phyloP scores from a whole-genome alignment of 2,888 invertebrate species.

The Nysson spinosus region DNA sequence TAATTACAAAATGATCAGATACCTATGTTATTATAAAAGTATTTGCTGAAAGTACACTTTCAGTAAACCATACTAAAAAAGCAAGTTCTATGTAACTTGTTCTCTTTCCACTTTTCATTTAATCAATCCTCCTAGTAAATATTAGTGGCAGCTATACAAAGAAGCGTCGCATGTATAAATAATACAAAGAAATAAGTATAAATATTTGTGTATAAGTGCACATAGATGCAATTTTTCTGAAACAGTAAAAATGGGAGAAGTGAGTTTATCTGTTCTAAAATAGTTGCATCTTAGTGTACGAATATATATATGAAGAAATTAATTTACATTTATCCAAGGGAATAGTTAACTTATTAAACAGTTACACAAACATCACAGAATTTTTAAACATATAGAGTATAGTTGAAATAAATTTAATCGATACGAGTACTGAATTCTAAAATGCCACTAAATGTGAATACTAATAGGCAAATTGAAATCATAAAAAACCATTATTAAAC shows the following conservation, averaged over 20 bases:
- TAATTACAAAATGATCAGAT: conserved; percentile 42
- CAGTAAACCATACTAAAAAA: conserved; percentile 23
- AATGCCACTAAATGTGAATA: conserved; percentile 7
- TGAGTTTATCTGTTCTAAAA: too few relatives aligned
- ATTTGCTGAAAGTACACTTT: conserved; percentile 17
- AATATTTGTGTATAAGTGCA: too few relatives aligned
- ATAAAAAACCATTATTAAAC: conserved; percentile 4
- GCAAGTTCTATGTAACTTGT: conserved; percentile 18
- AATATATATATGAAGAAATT: conserved; percentile 7
- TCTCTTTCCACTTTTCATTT: conserved; percentile 36
- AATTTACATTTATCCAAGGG: conserved; percentile 7
- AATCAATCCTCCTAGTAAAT: conserved; percentile 40
- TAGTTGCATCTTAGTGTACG: not conserved
- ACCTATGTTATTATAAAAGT: conserved; percentile 20
- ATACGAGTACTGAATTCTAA: not conserved
- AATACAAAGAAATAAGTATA: conserved; percentile 22
- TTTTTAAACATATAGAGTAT: conserved; percentile 20
- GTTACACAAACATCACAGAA: conserved; percentile 27
- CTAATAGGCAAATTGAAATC: conserved; percentile 11
- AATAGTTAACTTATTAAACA: conserved; percentile 24
- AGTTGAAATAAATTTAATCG: conserved; percentile 16
- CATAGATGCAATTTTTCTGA: too few relatives aligned
- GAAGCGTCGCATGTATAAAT: conserved; percentile 37
- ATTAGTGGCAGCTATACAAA: conserved; percentile 54
- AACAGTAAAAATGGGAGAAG: too few relatives aligned